These are phyloP conservation scores for Lepidotrigona ventralis DNA, from an alignment of 1,140 invertebrate species.

Conservation along the genomic window DNA sequence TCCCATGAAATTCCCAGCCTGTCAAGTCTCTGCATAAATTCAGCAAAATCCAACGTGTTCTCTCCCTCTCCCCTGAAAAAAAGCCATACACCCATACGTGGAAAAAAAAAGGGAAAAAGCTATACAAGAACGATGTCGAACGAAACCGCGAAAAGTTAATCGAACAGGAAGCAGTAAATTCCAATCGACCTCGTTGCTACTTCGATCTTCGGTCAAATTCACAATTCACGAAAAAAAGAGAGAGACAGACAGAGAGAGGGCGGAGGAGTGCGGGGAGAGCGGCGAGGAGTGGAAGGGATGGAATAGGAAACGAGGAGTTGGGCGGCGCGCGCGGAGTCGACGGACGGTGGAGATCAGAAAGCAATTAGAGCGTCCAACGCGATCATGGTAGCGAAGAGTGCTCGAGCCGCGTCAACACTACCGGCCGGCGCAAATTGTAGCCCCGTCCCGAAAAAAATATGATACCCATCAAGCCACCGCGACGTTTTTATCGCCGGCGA, in stretches of 20 bases:
- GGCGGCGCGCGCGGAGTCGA: not conserved
- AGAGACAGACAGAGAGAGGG: not conserved
- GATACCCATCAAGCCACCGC: slow-evolving; percentile 57
- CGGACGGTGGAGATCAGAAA: slow-evolving; percentile 37
- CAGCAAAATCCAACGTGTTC: not conserved
- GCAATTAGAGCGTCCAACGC: slow-evolving; percentile 46
- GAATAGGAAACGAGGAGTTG: not conserved
- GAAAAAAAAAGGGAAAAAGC: not conserved
- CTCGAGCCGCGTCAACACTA: slow-evolving; percentile 44
- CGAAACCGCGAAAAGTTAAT: slow-evolving; percentile 31
- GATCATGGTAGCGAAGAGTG: slow-evolving; percentile 36
- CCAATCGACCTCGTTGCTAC: not conserved
- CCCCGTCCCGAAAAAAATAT: slow-evolving; percentile 55
- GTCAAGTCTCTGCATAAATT: not conserved
- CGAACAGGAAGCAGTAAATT: slow-evolving; percentile 29
- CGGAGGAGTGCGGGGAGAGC: too few species aligned
- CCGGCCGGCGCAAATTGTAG: slow-evolving; percentile 48
- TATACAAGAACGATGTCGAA: not conserved
- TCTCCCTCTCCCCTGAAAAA: not conserved
- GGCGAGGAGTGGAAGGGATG: not conserved
- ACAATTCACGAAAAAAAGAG: slow-evolving; percentile 10
- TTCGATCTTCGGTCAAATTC: slow-evolving; percentile 24
- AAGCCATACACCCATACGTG: not conserved
- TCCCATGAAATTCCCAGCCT: not conserved
- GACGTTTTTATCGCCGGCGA: slow-evolving; percentile 62